Percentiles rank a stretch among this genome's conserved stretches.
Evolutionary conservation across 2,888 invertebrate genomes (phyloP).

Genomic region (Ctena decussata): DNA sequence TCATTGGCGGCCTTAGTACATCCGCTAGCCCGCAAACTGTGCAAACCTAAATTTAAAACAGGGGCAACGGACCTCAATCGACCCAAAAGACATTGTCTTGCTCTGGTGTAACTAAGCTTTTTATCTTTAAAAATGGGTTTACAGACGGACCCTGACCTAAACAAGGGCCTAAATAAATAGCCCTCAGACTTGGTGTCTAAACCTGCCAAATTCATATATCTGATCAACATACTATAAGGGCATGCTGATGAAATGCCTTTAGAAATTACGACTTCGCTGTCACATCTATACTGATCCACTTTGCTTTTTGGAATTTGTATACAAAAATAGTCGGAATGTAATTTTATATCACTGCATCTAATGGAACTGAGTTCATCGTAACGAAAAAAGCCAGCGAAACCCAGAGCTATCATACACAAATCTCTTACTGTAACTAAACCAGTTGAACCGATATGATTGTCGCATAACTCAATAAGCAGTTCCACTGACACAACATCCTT

Average conservation of each 20-base stretch:
- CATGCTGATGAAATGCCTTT: neutral
- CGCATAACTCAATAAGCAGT: conserved; percentile 32
- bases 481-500: conserved; percentile 24
- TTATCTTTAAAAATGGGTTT: neutral
- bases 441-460: neutral
- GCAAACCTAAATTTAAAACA: conserved; percentile 6
- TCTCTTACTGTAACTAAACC: conserved; percentile 40
- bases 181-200: neutral
- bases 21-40: conserved; percentile 28
- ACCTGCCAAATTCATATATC: neutral
- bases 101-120: neutral
- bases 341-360: neutral
- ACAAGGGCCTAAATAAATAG: neutral
- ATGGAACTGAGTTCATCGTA: neutral
- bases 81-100: conserved; percentile 28
- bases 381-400: conserved; percentile 29
- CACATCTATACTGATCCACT: neutral
- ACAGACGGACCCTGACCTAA: neutral
- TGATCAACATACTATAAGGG: neutral
- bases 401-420: conserved; percentile 48
- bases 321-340: neutral
- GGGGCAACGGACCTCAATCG: conserved; percentile 26
- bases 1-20: conserved; percentile 17
- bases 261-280: neutral
- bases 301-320: neutral